A percentile compares a stretch with the other conserved stretches of the same genome.
phyloP scores from a whole-genome alignment of 2,113 vertebrate genomes.

The Thalassarche chlororhynchos region DNA sequence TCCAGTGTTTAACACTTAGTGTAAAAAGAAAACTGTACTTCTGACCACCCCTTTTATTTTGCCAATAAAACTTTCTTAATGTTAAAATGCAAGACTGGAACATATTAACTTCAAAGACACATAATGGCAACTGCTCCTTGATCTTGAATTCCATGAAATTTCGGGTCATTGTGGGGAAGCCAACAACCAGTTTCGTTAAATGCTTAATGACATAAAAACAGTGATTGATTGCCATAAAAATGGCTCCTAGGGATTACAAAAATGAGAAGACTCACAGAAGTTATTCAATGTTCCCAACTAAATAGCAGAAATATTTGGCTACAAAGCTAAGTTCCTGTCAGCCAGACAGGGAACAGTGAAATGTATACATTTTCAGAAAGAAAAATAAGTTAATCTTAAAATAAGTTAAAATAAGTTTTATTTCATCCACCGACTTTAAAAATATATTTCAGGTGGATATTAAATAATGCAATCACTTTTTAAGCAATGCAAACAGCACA shows the following conservation, averaged over 20 bases:
- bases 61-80: slow-evolving; percentile 27
- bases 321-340: neutral
- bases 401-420: neutral
- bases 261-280: neutral
- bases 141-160: slow-evolving; percentile 68
- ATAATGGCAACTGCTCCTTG: slow-evolving; percentile 50
- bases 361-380: neutral
- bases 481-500: neutral
- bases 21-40: neutral
- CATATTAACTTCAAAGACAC: slow-evolving; percentile 59
- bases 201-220: slow-evolving; percentile 48
- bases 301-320: neutral
- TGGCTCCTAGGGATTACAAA: slow-evolving; percentile 35
- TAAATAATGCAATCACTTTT: neutral
- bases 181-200: slow-evolving; percentile 53
- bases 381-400: neutral
- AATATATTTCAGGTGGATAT: neutral
- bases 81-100: slow-evolving; percentile 57
- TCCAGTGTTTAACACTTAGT: neutral
- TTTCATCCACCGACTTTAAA: neutral
- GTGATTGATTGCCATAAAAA: slow-evolving; percentile 61
- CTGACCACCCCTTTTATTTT: slow-evolving; percentile 12
- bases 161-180: slow-evolving; percentile 52
- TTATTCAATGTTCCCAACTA: neutral
- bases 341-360: neutral